Evolutionary conservation across 2,113 vertebrate genomes (phyloP), one percentile per base, ranked within the genome.

Genomic region (Proterorhinus semilunaris): DNA sequence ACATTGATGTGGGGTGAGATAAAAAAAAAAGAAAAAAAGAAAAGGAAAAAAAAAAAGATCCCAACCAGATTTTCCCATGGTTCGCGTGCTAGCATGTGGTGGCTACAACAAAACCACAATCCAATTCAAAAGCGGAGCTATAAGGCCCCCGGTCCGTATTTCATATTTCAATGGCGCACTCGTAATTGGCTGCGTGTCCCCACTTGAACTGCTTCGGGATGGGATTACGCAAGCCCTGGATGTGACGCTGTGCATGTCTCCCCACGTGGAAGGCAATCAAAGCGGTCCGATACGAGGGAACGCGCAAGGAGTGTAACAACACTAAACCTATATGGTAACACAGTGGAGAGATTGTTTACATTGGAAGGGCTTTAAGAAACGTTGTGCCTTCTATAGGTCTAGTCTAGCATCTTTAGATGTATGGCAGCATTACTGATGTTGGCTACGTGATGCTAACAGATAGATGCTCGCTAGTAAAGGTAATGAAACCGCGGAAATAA

Each of bases 1-100:
- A 76, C 83, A 80, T 48, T 79, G 77, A 81, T 82, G 70, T 74
- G 66, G 68, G 66, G 70, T 73, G 74, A 72, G 68, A 42, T 36
- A 3, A 58, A 54, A 4, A 72, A 52, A 78, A n/a, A n/a, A n/a
- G n/a, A 70, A n/a, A 54, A 54, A 54, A 50, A 21, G 10, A 27
- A 55, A 21, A 53, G 45, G 16, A 53, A 55, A 9, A 9, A 53
- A 74, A 51, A 71, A 46, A 53, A 53, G 2, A 50, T 52, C 74
- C 63, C 54, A 62, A 57, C n/a, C n/a, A 48, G 54, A 27, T n/a
- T 57, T 68, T 78, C 69, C 63, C 69, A 65, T 55, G 65, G 80
- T 66, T 64, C 49, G 72, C 64, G 61, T n/a, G 65, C 27, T 64
- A 53, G 72, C 64, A 57, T 17, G 65, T 44, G 65, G 50, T 62